Conservation (phyloP, 2,888 invertebrate species). For the Caradrina kadenii region DNA sequence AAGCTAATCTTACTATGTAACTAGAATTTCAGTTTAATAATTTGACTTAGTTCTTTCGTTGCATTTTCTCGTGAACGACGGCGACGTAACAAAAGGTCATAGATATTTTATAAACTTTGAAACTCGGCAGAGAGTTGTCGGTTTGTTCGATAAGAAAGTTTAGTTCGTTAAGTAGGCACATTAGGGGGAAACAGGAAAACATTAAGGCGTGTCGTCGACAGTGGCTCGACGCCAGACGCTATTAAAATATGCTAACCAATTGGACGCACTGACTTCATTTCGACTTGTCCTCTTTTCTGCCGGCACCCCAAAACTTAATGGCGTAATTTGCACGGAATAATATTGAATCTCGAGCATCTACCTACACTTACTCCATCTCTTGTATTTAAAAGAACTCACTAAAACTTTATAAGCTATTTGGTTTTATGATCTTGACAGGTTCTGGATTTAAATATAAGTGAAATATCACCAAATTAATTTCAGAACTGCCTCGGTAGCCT, state of each 20-base stretch:
- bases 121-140: conserved; percentile 80
- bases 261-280: conserved; percentile 81
- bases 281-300: conserved; percentile 70
- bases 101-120: conserved; percentile 81
- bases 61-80: conserved; percentile 65
- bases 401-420: not conserved
- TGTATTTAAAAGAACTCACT: too few relatives aligned
- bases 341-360: conserved; percentile 74
- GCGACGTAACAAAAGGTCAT: conserved; percentile 68
- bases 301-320: conserved; percentile 72
- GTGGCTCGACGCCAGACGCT: conserved; percentile 86
- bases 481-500: too few relatives aligned
- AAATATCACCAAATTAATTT: not conserved
- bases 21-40: conserved; percentile 39
- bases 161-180: conserved; percentile 89
- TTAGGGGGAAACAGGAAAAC: conserved; percentile 88
- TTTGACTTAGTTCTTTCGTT: conserved; percentile 46
- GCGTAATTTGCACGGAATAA: conserved; percentile 78
- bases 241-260: conserved; percentile 88
- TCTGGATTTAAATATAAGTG: not conserved
- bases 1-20: conserved; percentile 16
- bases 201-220: conserved; percentile 84
- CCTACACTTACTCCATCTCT: conserved; percentile 68
- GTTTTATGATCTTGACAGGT: not conserved
- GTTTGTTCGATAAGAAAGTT: conserved; percentile 88